Percentiles rank a stretch among this genome's conserved stretches.
These are phyloP conservation scores for Romanogobio albipinnatus DNA, from an alignment of 2,113 vertebrate species.

Conservation along the genomic window DNA sequence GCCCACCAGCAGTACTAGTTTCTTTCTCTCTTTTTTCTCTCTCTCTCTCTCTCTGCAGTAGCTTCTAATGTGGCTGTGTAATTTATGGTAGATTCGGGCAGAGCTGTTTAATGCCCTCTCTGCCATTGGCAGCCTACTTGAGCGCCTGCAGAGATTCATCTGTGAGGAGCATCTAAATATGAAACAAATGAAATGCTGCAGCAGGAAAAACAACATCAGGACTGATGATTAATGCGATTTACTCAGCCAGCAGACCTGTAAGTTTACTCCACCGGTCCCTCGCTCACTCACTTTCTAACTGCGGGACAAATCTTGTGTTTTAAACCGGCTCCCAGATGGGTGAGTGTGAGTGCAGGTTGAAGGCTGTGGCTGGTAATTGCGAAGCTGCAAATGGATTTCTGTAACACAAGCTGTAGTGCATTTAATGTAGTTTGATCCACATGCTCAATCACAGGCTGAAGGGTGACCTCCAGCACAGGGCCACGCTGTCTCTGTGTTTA, in stretches of 20 bases:
- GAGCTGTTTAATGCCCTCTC: slow-evolving; percentile 14
- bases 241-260: slow-evolving; percentile 33
- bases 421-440: slow-evolving; percentile 50
- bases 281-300: background rate
- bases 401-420: slow-evolving; percentile 54
- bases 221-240: slow-evolving; percentile 44
- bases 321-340: slow-evolving; percentile 42
- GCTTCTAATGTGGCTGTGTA: slow-evolving; percentile 42
- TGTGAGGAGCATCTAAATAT: slow-evolving; percentile 30
- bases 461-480: slow-evolving; percentile 46
- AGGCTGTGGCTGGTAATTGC: slow-evolving; percentile 36
- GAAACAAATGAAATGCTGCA: slow-evolving; percentile 39
- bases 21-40: background rate
- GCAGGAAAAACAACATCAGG: slow-evolving; percentile 31
- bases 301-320: slow-evolving; percentile 26
- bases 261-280: background rate
- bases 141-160: slow-evolving; percentile 22
- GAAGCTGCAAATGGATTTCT: slow-evolving; percentile 56
- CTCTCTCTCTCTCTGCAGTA: background rate
- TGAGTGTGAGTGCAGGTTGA: slow-evolving; percentile 20
- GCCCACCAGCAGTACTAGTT: background rate
- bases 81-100: slow-evolving; percentile 41
- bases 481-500: slow-evolving; percentile 27
- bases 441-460: slow-evolving; percentile 44
- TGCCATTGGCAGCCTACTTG: background rate